These are phyloP conservation scores for Masnerella sp. DNA, from an alignment of 2,888 invertebrate genomes.

Conservation along the genomic window DNA sequence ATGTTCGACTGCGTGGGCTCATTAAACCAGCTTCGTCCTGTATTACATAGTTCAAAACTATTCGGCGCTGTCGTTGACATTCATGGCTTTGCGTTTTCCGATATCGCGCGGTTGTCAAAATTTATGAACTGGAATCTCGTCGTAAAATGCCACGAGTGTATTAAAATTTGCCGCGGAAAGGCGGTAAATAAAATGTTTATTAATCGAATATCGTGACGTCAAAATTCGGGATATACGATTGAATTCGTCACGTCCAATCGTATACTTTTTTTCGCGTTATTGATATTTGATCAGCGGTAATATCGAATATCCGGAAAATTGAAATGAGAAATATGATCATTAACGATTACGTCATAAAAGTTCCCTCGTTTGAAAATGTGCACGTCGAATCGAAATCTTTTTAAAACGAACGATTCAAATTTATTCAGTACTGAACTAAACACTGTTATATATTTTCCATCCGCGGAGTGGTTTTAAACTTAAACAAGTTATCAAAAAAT, in stretches of 20 bases:
- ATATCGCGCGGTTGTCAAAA: constrained; percentile 24
- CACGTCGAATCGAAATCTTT: no score
- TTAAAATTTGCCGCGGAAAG: constrained; percentile 10
- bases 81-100: constrained; percentile 25
- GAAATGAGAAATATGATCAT: no score
- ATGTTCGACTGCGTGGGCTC: background rate
- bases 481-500: constrained; percentile 29
- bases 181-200: constrained; percentile 22
- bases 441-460: background rate
- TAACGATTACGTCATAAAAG: no score
- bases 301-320: no score
- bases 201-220: constrained; percentile 25
- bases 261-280: background rate
- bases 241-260: background rate
- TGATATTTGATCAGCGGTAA: background rate
- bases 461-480: constrained; percentile 9
- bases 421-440: no score
- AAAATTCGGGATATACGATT: background rate
- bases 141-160: constrained; percentile 22
- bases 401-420: background rate
- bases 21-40: constrained; percentile 9
- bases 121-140: constrained; percentile 30
- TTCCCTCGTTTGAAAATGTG: no score
- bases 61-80: constrained; percentile 29
- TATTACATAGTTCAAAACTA: constrained; percentile 11